Conservation (phyloP, 2,113 vertebrate species). For the Taxidea taxus region DNA sequence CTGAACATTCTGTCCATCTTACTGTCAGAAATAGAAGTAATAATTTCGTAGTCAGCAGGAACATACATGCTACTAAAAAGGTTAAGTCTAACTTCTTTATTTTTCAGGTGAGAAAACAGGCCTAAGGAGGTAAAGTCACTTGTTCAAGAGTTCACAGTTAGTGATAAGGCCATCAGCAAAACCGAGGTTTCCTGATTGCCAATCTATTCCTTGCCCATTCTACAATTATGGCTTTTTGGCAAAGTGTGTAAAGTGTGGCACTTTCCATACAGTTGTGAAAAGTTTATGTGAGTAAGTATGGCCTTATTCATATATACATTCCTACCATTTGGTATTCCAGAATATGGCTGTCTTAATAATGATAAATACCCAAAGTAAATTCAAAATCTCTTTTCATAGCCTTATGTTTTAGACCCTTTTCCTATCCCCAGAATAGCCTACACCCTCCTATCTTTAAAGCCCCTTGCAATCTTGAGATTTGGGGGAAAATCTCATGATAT, state of each 20-base stretch:
- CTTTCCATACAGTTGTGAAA: neutral
- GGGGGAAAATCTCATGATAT: neutral
- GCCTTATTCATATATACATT: neutral
- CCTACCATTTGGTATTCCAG: slow-evolving; percentile 44
- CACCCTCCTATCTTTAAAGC: slow-evolving; percentile 27
- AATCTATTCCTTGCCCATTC: too few relatives aligned
- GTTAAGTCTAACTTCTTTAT: neutral
- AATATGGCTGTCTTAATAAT: slow-evolving; percentile 61
- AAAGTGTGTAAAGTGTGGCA: neutral
- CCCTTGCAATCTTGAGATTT: slow-evolving; percentile 47
- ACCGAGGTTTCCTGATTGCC: neutral
- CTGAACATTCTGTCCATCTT: neutral
- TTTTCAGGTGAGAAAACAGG: neutral
- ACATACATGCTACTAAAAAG: neutral
- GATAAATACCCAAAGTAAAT: slow-evolving; percentile 66
- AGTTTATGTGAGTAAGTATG: neutral
- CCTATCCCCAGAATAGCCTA: neutral
- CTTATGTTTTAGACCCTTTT: slow-evolving; percentile 66
- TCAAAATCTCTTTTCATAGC: slow-evolving; percentile 62
- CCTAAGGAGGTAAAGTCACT: neutral
- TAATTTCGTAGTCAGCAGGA: neutral
- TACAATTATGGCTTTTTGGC: neutral
- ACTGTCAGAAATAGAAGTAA: neutral
- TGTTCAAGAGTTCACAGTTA: neutral
- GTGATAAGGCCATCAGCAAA: neutral